Percentiles rank a stretch among this genome's conserved stretches.
Evolutionary conservation across 2,113 vertebrate species (phyloP).

Genomic region (Saccopteryx bilineata): DNA sequence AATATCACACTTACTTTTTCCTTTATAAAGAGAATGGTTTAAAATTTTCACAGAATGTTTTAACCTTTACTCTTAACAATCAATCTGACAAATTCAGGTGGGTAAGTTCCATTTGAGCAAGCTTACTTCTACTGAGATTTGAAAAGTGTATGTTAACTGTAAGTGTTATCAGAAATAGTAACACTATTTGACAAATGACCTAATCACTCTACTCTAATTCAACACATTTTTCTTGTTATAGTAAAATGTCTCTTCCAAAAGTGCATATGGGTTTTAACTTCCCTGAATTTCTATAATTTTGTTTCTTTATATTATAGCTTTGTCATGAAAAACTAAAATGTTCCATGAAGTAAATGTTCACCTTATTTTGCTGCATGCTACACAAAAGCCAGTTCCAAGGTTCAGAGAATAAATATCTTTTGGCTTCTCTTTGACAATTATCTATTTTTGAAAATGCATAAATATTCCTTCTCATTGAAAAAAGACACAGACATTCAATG

Average conservation of each 20-base stretch:
- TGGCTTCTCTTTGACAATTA: slow-evolving; percentile 73
- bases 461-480: slow-evolving; percentile 68
- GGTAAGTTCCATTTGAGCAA: slow-evolving; percentile 71
- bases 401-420: slow-evolving; percentile 75
- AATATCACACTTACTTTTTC: neutral
- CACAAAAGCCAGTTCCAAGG: slow-evolving; percentile 77
- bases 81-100: slow-evolving; percentile 67
- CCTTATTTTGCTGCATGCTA: slow-evolving; percentile 47
- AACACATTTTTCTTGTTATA: slow-evolving; percentile 88
- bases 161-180: slow-evolving; percentile 82
- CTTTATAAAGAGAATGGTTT: neutral
- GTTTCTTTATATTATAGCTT: slow-evolving; percentile 57
- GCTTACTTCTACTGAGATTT: slow-evolving; percentile 66
- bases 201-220: slow-evolving; percentile 83
- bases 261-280: slow-evolving; percentile 84
- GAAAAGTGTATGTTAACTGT: slow-evolving; percentile 82
- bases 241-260: slow-evolving; percentile 86
- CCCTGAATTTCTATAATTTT: slow-evolving; percentile 80
- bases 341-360: slow-evolving; percentile 75
- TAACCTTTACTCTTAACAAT: slow-evolving; percentile 70
- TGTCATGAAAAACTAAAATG: slow-evolving; percentile 72
- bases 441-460: slow-evolving; percentile 81
- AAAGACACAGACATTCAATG: slow-evolving; percentile 62
- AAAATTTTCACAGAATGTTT: slow-evolving; percentile 73
- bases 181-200: slow-evolving; percentile 86